Evolutionary conservation across 2,797 vertebrate genomes (phyloP).

Genomic region (Setipinna tenuifilis): DNA sequence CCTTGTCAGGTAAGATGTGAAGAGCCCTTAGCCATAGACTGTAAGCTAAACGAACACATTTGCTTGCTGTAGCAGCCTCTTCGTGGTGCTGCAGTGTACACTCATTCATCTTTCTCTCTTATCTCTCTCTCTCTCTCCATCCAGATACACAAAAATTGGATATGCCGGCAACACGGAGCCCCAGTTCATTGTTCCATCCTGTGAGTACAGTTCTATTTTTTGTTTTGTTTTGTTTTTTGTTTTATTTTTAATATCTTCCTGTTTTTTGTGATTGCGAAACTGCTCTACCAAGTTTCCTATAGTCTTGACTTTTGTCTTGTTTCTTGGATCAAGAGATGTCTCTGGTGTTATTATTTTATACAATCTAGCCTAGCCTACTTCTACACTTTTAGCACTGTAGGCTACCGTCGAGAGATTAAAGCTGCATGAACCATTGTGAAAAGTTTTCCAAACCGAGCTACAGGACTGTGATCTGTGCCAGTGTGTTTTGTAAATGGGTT

Average conservation of each 20-base stretch:
- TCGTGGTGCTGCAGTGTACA: background rate
- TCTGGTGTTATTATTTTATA: too few relatives aligned
- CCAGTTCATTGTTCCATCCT: conserved; percentile 98
- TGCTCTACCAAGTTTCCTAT: too few relatives aligned
- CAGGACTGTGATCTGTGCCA: background rate
- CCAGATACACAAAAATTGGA: conserved; percentile 95
- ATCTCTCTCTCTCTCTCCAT: conserved; percentile 55
- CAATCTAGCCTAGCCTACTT: too few relatives aligned
- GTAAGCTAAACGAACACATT: background rate
- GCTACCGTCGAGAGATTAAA: too few relatives aligned
- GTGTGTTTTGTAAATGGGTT: background rate
- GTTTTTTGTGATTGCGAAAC: background rate
- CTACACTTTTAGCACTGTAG: too few relatives aligned
- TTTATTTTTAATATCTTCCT: too few relatives aligned
- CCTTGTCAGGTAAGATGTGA: background rate
- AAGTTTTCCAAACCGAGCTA: background rate
- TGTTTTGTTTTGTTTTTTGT: background rate
- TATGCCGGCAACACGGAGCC: conserved; percentile 98
- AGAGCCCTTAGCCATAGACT: background rate
- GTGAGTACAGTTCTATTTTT: conserved; percentile 79
- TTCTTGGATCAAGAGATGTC: too few relatives aligned
- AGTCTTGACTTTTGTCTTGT: too few relatives aligned
- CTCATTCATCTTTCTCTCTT: background rate
- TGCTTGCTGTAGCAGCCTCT: background rate
- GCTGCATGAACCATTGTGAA: too few relatives aligned